These are phyloP conservation scores for Hydrolagus affinis DNA, from an alignment of 2,113 vertebrate genomes.

Conservation along the genomic window DNA sequence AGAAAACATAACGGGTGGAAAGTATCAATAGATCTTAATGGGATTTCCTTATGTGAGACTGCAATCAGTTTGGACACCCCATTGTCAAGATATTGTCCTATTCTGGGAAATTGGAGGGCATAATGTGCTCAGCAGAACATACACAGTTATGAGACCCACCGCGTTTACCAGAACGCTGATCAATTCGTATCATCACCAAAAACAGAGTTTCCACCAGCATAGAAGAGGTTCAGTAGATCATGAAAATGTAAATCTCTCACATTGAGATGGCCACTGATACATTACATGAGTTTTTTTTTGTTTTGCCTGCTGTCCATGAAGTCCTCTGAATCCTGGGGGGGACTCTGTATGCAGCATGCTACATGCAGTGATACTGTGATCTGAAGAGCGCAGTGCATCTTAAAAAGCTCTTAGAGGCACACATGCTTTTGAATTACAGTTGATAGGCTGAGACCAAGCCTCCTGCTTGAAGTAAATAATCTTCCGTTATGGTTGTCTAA, in stretches of 20 bases:
- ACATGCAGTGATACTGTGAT: not conserved
- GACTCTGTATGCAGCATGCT: not conserved
- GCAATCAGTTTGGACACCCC: not conserved
- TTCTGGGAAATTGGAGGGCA: not conserved
- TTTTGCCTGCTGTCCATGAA: not conserved
- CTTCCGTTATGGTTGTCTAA: not conserved
- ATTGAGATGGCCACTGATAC: not conserved
- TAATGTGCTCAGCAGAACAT: not conserved
- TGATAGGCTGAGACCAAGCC: not conserved
- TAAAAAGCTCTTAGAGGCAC: not conserved
- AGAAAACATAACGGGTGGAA: conserved; percentile 41
- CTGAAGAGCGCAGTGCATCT: not conserved
- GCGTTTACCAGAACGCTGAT: not conserved
- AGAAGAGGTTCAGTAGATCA: not conserved
- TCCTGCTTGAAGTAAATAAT: not conserved
- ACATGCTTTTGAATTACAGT: not conserved
- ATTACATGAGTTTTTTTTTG: not conserved
- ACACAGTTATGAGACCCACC: not conserved
- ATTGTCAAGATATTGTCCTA: not conserved
- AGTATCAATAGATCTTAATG: conserved; percentile 36
- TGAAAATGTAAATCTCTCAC: not conserved
- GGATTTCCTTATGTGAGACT: not conserved
- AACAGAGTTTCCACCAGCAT: not conserved
- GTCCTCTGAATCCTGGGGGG: not conserved
- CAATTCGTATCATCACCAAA: not conserved